Conservation (phyloP, 1,140 invertebrate genomes). For the Lordiphosa clarofinis region DNA sequence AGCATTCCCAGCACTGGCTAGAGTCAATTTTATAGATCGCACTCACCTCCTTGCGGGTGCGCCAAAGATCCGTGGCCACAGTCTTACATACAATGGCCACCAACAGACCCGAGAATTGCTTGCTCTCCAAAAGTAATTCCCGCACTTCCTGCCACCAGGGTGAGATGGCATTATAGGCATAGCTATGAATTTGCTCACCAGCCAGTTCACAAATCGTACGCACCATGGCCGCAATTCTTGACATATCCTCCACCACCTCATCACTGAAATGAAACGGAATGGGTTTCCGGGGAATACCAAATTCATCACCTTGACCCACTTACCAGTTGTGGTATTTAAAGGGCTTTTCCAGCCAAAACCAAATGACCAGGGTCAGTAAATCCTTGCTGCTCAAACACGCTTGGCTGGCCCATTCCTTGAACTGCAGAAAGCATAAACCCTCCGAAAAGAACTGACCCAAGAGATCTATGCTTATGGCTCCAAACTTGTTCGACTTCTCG, state of each 20-base stretch:
- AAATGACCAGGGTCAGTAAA: constrained; percentile 63
- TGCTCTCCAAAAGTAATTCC: constrained; percentile 85
- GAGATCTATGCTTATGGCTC: constrained; percentile 54
- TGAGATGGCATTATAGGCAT: constrained; percentile 85
- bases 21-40: too few relatives aligned
- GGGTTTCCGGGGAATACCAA: not conserved
- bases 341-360: constrained; percentile 73
- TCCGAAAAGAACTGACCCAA: constrained; percentile 58
- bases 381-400: constrained; percentile 57
- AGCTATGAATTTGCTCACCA: constrained; percentile 74
- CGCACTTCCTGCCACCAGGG: constrained; percentile 88
- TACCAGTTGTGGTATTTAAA: constrained; percentile 70
- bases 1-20: too few relatives aligned
- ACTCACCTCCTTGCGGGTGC: constrained; percentile 54
- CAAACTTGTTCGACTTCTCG: constrained; percentile 49
- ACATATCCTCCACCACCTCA: constrained; percentile 76
- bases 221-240: constrained; percentile 66
- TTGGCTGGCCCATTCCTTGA: constrained; percentile 48
- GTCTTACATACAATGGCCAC: constrained; percentile 88
- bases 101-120: constrained; percentile 86
- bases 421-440: constrained; percentile 55
- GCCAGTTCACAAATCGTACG: constrained; percentile 62
- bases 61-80: constrained; percentile 82
- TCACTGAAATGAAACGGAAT: constrained; percentile 39
- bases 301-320: not conserved